These are phyloP conservation scores for Sycophila texana DNA, from an alignment of 2,888 invertebrate species.

Conservation along the genomic window DNA sequence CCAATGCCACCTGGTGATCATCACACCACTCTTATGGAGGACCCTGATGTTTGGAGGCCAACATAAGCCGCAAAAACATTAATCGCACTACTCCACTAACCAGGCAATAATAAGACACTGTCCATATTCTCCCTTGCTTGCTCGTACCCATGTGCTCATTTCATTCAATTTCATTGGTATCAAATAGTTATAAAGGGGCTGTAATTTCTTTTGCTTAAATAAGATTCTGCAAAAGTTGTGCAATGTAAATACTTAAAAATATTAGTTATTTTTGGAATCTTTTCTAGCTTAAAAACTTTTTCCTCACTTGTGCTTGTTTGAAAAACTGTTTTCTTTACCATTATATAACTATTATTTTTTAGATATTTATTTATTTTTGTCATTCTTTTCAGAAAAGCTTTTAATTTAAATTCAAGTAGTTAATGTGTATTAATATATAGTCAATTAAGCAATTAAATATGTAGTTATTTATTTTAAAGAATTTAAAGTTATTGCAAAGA, in stretches of 20 bases:
- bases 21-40: slow-evolving; percentile 92
- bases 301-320: slow-evolving; percentile 9
- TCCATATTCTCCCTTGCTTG: slow-evolving; percentile 37
- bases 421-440: slow-evolving; percentile 18
- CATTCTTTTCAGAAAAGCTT: slow-evolving; percentile 26
- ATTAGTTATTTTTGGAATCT: slow-evolving; percentile 5
- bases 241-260: background rate
- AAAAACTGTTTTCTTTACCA: slow-evolving; percentile 6
- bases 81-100: slow-evolving; percentile 72
- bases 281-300: background rate
- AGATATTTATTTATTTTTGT: slow-evolving; percentile 31
- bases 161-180: background rate
- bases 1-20: slow-evolving; percentile 81
- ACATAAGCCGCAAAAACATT: slow-evolving; percentile 82
- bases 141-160: slow-evolving; percentile 23
- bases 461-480: slow-evolving; percentile 8
- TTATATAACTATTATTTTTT: slow-evolving; percentile 26
- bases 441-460: slow-evolving; percentile 16
- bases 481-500: background rate
- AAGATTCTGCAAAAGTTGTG: background rate
- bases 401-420: slow-evolving; percentile 30
- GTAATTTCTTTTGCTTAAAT: background rate
- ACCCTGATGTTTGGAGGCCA: slow-evolving; percentile 95
- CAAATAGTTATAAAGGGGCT: slow-evolving; percentile 9
- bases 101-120: slow-evolving; percentile 71